A percentile compares a stretch with the other conserved stretches of the same genome.
phyloP scores from a whole-genome alignment of 2,797 vertebrate species.

The Rhyacichthys aspro region DNA sequence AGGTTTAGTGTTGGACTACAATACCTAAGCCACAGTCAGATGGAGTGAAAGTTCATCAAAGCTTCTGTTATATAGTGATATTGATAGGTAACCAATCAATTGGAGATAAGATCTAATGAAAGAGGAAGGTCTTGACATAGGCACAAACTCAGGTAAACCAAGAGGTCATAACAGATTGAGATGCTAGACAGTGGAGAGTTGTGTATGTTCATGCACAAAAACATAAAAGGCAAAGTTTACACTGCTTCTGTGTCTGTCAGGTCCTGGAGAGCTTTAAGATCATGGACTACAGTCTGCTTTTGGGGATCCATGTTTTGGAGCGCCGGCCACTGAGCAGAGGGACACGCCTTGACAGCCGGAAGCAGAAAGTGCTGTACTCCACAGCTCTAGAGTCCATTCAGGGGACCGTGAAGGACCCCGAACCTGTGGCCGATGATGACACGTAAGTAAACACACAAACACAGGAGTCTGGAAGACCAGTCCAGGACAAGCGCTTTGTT shows the following conservation, averaged over 20 bases:
- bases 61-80: no score
- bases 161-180: no score
- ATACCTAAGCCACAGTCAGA: background rate
- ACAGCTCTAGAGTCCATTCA: slow-evolving; percentile 97
- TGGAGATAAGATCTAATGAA: no score
- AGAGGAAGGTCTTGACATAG: no score
- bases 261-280: slow-evolving; percentile 98
- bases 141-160: no score
- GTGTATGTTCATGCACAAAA: no score
- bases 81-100: no score
- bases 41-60: background rate
- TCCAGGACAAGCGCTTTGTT: no score
- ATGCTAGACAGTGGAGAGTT: no score
- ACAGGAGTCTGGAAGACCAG: no score
- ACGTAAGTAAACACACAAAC: slow-evolving; percentile 74
- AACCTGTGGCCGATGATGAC: slow-evolving; percentile 82
- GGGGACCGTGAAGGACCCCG: slow-evolving; percentile 85
- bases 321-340: slow-evolving; percentile 73
- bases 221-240: background rate
- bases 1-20: background rate
- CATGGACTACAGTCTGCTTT: slow-evolving; percentile 94
- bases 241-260: slow-evolving; percentile 61
- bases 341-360: slow-evolving; percentile 83
- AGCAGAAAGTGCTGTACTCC: slow-evolving; percentile 93
- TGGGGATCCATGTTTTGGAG: slow-evolving; percentile 78